Evolutionary conservation across 2,113 vertebrate genomes (phyloP).

Genomic region (Colossoma macropomum): DNA sequence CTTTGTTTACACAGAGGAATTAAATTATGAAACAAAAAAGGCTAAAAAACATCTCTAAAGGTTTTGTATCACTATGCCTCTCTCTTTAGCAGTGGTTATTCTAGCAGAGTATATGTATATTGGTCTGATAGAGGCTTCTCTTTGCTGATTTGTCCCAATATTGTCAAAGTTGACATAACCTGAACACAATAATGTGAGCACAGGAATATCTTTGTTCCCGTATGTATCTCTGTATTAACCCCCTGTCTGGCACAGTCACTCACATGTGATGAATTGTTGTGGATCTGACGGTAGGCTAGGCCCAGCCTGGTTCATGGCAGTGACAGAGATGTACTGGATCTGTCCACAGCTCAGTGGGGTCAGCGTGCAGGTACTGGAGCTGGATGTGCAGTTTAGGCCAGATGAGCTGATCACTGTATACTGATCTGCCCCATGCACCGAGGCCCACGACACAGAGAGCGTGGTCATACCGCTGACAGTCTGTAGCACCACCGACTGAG

Average conservation of each 20-base stretch:
- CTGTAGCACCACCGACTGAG: constrained; percentile 54
- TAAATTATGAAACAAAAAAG: too few species aligned
- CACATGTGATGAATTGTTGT: constrained; percentile 80
- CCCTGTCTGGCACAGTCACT: constrained; percentile 40
- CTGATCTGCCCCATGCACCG: constrained; percentile 68
- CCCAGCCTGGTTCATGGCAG: constrained; percentile 83
- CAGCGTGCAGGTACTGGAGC: constrained; percentile 75
- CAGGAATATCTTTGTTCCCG: too few species aligned
- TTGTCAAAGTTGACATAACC: background rate
- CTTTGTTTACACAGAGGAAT: too few species aligned
- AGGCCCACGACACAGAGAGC: constrained; percentile 79
- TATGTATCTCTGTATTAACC: background rate
- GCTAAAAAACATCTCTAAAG: too few species aligned
- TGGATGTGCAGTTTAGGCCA: constrained; percentile 75
- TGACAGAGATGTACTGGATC: constrained; percentile 77
- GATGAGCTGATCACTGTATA: constrained; percentile 74
- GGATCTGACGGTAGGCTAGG: constrained; percentile 74
- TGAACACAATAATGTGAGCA: background rate
- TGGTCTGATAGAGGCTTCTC: rapidly evolving
- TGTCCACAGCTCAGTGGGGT: constrained; percentile 79
- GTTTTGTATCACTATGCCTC: too few species aligned
- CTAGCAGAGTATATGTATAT: too few species aligned
- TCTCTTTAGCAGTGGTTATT: too few species aligned
- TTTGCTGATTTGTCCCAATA: background rate
- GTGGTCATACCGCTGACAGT: constrained; percentile 51